phyloP scores from a whole-genome alignment of 1,140 invertebrate species.

The Monochamus saltuarius region DNA sequence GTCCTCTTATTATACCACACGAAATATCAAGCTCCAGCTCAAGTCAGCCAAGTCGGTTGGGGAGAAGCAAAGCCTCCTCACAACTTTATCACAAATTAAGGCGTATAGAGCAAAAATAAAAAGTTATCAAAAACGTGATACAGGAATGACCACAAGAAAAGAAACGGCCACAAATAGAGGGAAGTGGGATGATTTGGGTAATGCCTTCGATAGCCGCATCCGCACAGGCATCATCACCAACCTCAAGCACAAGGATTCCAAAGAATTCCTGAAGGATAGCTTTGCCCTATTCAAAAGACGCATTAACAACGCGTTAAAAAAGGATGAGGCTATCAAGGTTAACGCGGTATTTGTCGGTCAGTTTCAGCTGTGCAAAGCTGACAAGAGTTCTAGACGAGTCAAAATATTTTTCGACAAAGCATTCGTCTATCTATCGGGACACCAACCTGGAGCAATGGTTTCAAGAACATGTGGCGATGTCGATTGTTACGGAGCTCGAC shows the following conservation, averaged over 20 bases:
- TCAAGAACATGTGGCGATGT: conserved; percentile 28
- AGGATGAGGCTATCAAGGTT: conserved; percentile 1
- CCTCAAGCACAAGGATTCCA: conserved; percentile 15
- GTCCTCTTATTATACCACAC: too few relatives aligned
- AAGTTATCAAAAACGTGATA: neutral
- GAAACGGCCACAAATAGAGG: conserved; percentile 7
- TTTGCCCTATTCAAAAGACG: too few relatives aligned
- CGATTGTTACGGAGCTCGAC: conserved; percentile 26
- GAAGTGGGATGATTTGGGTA: conserved; percentile 10
- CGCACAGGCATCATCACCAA: conserved; percentile 19
- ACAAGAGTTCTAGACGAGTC: conserved; percentile 3
- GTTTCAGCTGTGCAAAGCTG: neutral
- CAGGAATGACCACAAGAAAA: neutral
- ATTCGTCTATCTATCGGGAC: conserved; percentile 15
- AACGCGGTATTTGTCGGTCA: conserved; percentile 16
- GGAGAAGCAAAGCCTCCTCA: too few relatives aligned
- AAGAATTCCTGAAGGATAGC: conserved; percentile 13
- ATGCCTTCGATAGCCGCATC: conserved; percentile 14
- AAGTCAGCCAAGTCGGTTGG: too few relatives aligned
- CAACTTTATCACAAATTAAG: neutral
- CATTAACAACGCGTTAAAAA: too few relatives aligned
- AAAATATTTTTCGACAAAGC: conserved; percentile 14
- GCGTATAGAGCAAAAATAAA: neutral
- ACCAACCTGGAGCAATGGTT: conserved; percentile 35
- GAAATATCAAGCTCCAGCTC: too few relatives aligned